Evolutionary conservation across 1,140 invertebrate species (phyloP).

Genomic region (Meloidogyne hapla): DNA sequence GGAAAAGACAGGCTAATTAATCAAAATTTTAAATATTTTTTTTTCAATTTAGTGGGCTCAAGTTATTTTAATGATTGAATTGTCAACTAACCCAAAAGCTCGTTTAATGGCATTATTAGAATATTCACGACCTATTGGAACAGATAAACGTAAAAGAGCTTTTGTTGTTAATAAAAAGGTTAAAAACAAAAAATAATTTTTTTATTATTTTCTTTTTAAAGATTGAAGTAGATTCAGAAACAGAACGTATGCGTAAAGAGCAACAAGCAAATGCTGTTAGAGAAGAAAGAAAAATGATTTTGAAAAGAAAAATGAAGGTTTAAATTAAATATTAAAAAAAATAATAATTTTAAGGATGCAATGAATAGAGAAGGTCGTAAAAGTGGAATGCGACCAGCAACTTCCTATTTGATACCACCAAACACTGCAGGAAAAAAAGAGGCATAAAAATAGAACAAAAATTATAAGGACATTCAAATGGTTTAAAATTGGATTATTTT

Average conservation of each 20-base stretch:
- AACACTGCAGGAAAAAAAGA: neutral
- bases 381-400: constrained; percentile 29
- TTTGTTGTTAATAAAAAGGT: constrained; percentile 79
- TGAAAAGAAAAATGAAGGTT: constrained; percentile 45
- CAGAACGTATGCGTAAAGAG: constrained; percentile 39
- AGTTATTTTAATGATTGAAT: constrained; percentile 91
- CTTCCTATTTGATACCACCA: constrained; percentile 21
- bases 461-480: neutral
- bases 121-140: constrained; percentile 94
- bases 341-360: constrained; percentile 20
- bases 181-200: neutral
- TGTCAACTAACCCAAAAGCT: constrained; percentile 84
- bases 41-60: constrained; percentile 79
- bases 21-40: neutral
- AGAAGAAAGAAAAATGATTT: constrained; percentile 50
- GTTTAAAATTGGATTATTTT: too few species aligned
- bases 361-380: constrained; percentile 37
- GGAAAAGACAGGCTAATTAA: constrained; percentile 81
- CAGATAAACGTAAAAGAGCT: constrained; percentile 75
- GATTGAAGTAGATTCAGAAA: constrained; percentile 48
- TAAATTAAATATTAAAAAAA: neutral
- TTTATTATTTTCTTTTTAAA: constrained; percentile 9
- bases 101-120: constrained; percentile 78
- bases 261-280: constrained; percentile 43
- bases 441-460: neutral